Evolutionary conservation across 2,888 invertebrate species (phyloP), one percentile per base, ranked within the genome.

Genomic region (Erannis defoliaria): DNA sequence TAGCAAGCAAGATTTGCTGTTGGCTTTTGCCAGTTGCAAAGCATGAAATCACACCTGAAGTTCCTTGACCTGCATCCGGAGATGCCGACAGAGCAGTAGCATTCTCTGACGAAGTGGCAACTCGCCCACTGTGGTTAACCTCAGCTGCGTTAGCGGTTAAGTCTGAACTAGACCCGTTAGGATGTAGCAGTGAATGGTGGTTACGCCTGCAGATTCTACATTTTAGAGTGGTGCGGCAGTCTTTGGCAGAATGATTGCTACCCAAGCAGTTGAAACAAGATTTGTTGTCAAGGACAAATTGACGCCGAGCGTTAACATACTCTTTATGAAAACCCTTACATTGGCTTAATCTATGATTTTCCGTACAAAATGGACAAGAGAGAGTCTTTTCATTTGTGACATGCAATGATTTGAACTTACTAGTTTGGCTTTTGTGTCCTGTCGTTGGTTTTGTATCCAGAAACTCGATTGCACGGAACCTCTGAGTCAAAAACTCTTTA

Each of bases 241-340:
- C 23, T 37, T 35, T 50, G 10, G 48, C 56, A 12, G 48, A 42
- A n/a, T 56, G 56, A 23, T 56, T 56, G 40, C 29, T 10, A 21
- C 56, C 56, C 23, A 56, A 43, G n/a, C 56, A 56, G 14, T 53
- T 59, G 12, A 53, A 59, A 26, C 58, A 59, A 6, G 38, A 29
- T 9, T 29, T 26, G 21, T 58, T 58, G 4, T 37, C 5, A 6
- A 37, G 14, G 0, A 37, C 57, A 45, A 49, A 50, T 0, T 42
- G 19, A n/a, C 49, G 56, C 0, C 57, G 53, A 12, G 38, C 12
- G 16, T 51, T 50, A 18, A 42, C 33, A 14, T 42, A 18, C 18
- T 35, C 37, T 23, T 35, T 16, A 1, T 31, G 21, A 40, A 56
- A 56, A 4, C n/a, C n/a, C 5, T 49, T 56, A 19, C 56, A 56